Conservation (phyloP, 1,140 invertebrate species). For the Sminthurides bifidus region DNA sequence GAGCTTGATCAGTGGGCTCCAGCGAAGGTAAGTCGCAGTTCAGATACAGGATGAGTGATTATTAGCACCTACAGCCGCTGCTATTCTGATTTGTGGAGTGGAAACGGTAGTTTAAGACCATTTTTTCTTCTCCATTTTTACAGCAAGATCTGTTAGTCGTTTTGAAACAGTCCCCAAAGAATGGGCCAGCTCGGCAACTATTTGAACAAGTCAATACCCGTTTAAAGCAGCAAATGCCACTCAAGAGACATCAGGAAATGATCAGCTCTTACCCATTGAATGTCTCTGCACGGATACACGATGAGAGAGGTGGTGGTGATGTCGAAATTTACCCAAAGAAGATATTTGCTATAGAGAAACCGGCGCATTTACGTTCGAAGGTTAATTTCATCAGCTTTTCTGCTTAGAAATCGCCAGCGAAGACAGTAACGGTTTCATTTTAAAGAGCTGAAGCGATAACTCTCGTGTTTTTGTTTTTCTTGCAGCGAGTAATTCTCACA, state of each 20-base stretch:
- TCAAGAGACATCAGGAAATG: too few species aligned
- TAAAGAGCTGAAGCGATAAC: too few species aligned
- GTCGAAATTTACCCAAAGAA: slow-evolving; percentile 35
- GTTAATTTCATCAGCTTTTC: neutral
- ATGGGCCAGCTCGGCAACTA: neutral
- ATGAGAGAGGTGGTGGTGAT: slow-evolving; percentile 24
- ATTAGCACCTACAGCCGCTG: too few species aligned
- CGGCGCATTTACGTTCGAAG: slow-evolving; percentile 50
- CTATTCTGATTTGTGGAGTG: too few species aligned
- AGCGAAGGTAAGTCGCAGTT: neutral
- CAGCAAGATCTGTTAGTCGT: neutral
- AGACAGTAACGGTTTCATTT: too few species aligned
- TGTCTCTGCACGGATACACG: slow-evolving; percentile 8
- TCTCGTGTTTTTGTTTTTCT: too few species aligned
- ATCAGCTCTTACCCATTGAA: too few species aligned
- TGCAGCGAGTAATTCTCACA: neutral
- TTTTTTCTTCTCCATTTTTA: too few species aligned
- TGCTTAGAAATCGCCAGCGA: too few species aligned
- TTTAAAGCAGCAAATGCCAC: neutral
- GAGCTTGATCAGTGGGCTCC: slow-evolving; percentile 35
- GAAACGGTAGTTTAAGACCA: too few species aligned
- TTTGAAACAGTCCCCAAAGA: neutral
- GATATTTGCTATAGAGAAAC: slow-evolving; percentile 47
- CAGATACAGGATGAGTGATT: too few species aligned
- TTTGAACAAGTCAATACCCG: neutral